phyloP scores from a whole-genome alignment of 1,140 invertebrate genomes.

The Zaprionus capensis region DNA sequence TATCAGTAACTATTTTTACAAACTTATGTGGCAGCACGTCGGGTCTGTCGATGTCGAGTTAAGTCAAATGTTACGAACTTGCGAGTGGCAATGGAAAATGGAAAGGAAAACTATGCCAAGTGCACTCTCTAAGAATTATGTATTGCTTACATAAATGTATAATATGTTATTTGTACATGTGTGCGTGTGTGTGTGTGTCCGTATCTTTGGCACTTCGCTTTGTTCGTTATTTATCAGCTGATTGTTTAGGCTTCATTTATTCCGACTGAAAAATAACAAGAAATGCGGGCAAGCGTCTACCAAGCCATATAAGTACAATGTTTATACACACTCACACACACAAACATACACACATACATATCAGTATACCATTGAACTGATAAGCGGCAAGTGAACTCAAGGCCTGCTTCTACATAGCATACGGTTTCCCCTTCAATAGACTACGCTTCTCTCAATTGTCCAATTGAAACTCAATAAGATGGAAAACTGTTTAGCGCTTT shows the following conservation, averaged over 20 bases:
- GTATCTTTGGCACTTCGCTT: neutral
- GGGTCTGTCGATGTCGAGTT: neutral
- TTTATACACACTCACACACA: conserved; percentile 6
- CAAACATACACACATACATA: neutral
- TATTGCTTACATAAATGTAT: conserved; percentile 2
- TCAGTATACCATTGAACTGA: conserved; percentile 71
- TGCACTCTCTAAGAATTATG: conserved; percentile 13
- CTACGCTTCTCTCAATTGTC: conserved; percentile 24
- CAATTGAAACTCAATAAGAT: conserved; percentile 38
- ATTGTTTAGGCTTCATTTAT: conserved; percentile 51
- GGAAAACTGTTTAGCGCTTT: conserved; percentile 5
- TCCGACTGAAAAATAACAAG: conserved; percentile 32
- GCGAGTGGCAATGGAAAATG: neutral
- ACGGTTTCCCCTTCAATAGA: conserved; percentile 22
- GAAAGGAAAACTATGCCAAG: conserved; percentile 33
- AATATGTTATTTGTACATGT: conserved; percentile 1
- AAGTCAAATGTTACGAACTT: conserved; percentile 5
- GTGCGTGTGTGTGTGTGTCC: neutral
- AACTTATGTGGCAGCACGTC: conserved; percentile 13
- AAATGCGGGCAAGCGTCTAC: conserved; percentile 48
- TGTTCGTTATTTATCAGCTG: conserved; percentile 40
- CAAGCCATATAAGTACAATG: conserved; percentile 40
- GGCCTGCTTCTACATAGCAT: conserved; percentile 42
- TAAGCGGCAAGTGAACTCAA: conserved; percentile 68
- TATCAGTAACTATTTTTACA: conserved; percentile 12